These are phyloP conservation scores for Excalfactoria chinensis DNA, from an alignment of 2,113 vertebrate genomes.

Conservation along the genomic window DNA sequence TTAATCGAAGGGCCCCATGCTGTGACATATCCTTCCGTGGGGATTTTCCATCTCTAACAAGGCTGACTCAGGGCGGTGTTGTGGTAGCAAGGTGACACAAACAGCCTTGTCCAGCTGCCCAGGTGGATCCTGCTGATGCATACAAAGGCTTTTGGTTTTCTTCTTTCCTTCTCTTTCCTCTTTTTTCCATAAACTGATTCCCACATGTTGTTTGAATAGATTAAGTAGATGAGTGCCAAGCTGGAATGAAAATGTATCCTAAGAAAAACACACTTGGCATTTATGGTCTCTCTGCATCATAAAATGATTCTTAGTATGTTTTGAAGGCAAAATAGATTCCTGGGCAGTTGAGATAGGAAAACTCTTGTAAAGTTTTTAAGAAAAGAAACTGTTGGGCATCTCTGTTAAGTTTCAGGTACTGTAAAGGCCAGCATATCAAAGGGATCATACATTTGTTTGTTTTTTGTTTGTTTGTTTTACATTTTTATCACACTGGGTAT, in stretches of 20 bases:
- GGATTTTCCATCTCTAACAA: background rate
- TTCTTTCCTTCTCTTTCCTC: background rate
- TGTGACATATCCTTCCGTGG: background rate
- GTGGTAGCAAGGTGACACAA: background rate
- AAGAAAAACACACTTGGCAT: background rate
- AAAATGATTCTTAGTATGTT: background rate
- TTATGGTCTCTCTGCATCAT: background rate
- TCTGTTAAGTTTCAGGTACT: background rate
- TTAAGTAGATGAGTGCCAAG: background rate
- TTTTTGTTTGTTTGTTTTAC: background rate
- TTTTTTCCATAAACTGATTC: background rate
- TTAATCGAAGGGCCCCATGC: background rate
- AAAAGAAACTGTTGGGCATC: background rate
- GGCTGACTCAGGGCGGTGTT: rapidly evolving
- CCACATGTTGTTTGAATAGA: background rate
- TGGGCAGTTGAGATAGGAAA: background rate
- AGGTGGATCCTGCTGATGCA: background rate
- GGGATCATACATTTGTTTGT: background rate
- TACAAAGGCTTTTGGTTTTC: background rate
- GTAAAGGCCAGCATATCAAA: background rate
- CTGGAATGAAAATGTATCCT: background rate
- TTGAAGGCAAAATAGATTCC: background rate
- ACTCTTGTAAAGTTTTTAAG: background rate
- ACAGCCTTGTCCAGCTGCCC: background rate
- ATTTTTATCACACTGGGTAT: background rate